Percentiles rank a stretch among this genome's conserved stretches.
phyloP scores from a whole-genome alignment of 2,797 vertebrate genomes.

The Pristis pectinata region DNA sequence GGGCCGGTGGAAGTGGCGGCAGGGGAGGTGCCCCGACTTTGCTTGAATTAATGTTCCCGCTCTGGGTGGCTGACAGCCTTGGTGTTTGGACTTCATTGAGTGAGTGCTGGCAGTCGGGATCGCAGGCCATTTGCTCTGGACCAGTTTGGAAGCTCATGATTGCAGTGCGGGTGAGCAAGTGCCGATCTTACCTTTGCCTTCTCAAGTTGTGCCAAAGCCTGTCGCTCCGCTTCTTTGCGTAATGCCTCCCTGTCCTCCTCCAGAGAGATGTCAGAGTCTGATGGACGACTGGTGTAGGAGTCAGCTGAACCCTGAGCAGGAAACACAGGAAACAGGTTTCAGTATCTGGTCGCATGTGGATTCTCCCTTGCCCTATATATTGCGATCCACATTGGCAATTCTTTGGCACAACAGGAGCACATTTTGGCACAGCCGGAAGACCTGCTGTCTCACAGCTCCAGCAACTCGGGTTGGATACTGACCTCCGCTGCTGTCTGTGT shows the following conservation, averaged over 20 bases:
- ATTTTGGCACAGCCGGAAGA: too few relatives aligned
- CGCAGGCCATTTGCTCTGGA: not conserved
- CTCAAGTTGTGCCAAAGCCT: slow-evolving; percentile 91
- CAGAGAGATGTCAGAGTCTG: slow-evolving; percentile 91
- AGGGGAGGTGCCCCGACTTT: not conserved
- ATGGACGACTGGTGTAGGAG: slow-evolving; percentile 94
- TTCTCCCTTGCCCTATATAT: not conserved
- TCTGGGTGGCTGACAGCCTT: not conserved
- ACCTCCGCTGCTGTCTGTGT: too few relatives aligned
- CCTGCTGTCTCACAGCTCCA: too few relatives aligned
- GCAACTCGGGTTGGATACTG: too few relatives aligned
- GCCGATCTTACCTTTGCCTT: slow-evolving; percentile 81
- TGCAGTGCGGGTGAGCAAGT: not conserved
- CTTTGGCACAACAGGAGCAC: not conserved
- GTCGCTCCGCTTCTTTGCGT: slow-evolving; percentile 88
- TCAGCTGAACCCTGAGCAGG: slow-evolving; percentile 82
- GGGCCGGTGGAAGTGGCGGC: too few relatives aligned
- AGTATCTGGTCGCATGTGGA: not conserved
- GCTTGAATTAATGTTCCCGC: not conserved
- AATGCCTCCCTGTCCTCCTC: slow-evolving; percentile 93
- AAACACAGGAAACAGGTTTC: not conserved
- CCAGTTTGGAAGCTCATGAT: not conserved
- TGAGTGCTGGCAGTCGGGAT: not conserved
- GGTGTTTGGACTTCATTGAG: not conserved
- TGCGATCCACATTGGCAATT: not conserved